Evolutionary conservation across 2,113 vertebrate species (phyloP), one percentile per base, ranked within the genome.

Genomic region (Natator depressus): DNA sequence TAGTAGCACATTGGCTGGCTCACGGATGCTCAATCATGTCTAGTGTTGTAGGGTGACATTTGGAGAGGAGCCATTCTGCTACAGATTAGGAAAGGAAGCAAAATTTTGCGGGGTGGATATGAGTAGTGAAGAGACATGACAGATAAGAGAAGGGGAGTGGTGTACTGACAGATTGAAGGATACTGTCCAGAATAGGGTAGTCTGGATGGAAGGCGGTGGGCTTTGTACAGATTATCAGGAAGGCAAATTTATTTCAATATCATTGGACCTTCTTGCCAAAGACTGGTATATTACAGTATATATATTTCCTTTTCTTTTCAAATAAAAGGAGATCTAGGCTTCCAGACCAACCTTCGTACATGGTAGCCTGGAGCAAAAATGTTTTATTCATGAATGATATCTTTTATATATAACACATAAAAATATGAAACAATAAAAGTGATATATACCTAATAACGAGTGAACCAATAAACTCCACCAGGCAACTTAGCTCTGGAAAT

Each of bases 401-500:
- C 81, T 96, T 95, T 95, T 97, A 93, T 27, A 98, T 98, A 98
- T 72, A 98, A 98, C 97, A 98, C 96, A 97, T 98, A 98, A 98
- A 98, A 98, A 97, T 98, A 94, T 97, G 97, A 98, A 98, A 98
- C 95, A 98, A 98, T 98, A 98, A 98, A 98, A 97, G 93, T 98
- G 97, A 98, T 98, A 98, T 98, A 98, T 97, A 97, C 95, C 97
- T 97, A 98, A 98, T 98, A 98, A 98, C 97, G 97, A 98, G 95
- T 96, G 93, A 98, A 95, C 96, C 96, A 97, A 97, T 98, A 98
- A 98, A 98, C 96, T 94, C 98, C 97, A 98, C 96, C 31, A 94
- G 97, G 97, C 97, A 98, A 98, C 96, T 98, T 97, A 96, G 95
- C 97, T 98, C 96, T 97, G 95, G 82, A 98, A 98, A 96, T 97